These are phyloP conservation scores for Brachyptera risi DNA, from an alignment of 2,888 invertebrate genomes.

Conservation along the genomic window DNA sequence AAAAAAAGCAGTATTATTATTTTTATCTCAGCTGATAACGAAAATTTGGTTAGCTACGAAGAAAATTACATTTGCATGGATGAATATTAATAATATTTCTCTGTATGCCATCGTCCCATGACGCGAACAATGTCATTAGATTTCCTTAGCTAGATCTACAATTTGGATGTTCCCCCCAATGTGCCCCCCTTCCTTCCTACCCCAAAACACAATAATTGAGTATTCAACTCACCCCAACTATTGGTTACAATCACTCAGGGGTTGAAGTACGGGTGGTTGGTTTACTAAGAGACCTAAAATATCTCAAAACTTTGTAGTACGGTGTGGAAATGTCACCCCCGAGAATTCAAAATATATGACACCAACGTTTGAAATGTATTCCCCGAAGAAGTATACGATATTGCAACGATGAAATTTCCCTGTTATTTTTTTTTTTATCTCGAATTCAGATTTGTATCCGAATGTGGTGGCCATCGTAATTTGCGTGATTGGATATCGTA, in stretches of 20 bases:
- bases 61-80: slow-evolving; percentile 23
- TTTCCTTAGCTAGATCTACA: slow-evolving; percentile 10
- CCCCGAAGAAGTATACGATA: background rate
- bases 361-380: background rate
- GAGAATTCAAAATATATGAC: background rate
- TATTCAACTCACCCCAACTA: slow-evolving; percentile 11
- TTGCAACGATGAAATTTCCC: background rate
- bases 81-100: slow-evolving; percentile 19
- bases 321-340: slow-evolving; percentile 14
- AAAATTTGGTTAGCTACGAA: slow-evolving; percentile 13
- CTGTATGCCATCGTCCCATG: slow-evolving; percentile 2
- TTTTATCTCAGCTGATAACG: slow-evolving; percentile 17
- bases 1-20: slow-evolving; percentile 11
- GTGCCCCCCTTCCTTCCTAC: background rate
- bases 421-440: slow-evolving; percentile 12
- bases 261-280: background rate
- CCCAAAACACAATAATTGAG: slow-evolving; percentile 9
- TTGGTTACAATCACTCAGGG: slow-evolving; percentile 13
- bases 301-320: background rate
- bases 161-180: background rate
- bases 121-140: slow-evolving; percentile 7
- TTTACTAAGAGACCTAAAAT: background rate
- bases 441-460: background rate
- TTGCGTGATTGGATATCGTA: slow-evolving; percentile 15
- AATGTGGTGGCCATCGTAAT: background rate